These are phyloP conservation scores for Leptopterna dolabrata DNA, from an alignment of 2,888 invertebrate species.

Conservation along the genomic window DNA sequence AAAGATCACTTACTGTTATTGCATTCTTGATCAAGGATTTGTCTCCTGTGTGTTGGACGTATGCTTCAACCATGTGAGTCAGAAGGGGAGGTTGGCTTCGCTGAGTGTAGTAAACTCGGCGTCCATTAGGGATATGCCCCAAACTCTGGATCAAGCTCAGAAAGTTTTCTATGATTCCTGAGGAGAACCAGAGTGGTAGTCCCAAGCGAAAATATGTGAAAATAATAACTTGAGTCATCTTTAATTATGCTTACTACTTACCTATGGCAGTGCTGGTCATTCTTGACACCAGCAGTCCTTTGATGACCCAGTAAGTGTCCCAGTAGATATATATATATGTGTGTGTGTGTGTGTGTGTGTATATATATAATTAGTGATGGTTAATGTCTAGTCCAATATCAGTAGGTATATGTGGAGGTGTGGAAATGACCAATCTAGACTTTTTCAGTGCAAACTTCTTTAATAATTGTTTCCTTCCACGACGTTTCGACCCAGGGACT, in stretches of 20 bases:
- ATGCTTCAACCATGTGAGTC: conserved; percentile 79
- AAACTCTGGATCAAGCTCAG: conserved; percentile 75
- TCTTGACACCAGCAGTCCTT: conserved; percentile 80
- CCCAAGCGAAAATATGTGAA: not conserved
- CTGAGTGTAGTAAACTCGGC: conserved; percentile 80
- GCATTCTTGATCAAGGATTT: conserved; percentile 7
- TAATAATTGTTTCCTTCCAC: too few species aligned
- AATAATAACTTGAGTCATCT: not conserved
- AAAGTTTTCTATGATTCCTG: conserved; percentile 80
- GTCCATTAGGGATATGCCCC: conserved; percentile 85
- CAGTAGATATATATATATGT: too few species aligned
- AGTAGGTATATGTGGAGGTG: too few species aligned
- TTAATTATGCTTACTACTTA: not conserved
- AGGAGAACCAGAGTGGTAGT: not conserved
- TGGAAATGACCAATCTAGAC: too few species aligned
- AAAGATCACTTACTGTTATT: not conserved
- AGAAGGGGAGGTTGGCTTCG: conserved; percentile 79
- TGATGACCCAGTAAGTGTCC: conserved; percentile 90
- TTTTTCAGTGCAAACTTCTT: too few species aligned
- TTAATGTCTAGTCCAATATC: too few species aligned
- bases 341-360: too few species aligned
- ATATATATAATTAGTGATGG: too few species aligned
- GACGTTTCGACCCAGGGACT: too few species aligned
- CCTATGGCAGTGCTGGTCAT: conserved; percentile 73
- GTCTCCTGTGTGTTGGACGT: conserved; percentile 75